Evolutionary conservation across 2,888 invertebrate genomes (phyloP).

Genomic region (Hydrotaea cyrtoneurina): DNA sequence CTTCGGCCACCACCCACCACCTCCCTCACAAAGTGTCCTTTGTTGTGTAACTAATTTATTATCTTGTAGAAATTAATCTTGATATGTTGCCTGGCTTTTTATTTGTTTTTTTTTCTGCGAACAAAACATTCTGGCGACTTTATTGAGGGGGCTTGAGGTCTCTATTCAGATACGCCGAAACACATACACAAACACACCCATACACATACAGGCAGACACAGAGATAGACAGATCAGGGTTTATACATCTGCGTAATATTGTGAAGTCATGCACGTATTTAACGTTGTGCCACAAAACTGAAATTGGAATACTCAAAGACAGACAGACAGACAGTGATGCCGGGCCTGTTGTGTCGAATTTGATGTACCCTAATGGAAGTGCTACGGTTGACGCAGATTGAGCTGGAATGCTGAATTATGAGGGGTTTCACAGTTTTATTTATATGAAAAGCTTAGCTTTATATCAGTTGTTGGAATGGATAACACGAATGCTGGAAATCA

Average conservation of each 20-base stretch:
- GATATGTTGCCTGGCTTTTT: slow-evolving; percentile 63
- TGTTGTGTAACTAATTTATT: slow-evolving; percentile 67
- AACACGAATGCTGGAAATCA: no score
- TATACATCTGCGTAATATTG: slow-evolving; percentile 51
- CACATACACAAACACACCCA: slow-evolving; percentile 10
- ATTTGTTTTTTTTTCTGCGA: slow-evolving; percentile 21
- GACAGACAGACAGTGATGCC: neutral
- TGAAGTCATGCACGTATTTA: slow-evolving; percentile 16
- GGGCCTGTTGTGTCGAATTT: slow-evolving; percentile 2
- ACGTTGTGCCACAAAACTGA: slow-evolving; percentile 16
- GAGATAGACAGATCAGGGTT: neutral
- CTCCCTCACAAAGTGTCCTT: slow-evolving; percentile 60
- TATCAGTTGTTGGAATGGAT: no score
- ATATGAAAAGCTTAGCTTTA: no score
- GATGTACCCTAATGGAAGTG: neutral
- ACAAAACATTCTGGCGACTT: slow-evolving; percentile 60
- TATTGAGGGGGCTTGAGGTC: slow-evolving; percentile 59
- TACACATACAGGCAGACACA: neutral
- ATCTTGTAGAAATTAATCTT: slow-evolving; percentile 69
- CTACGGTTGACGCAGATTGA: no score
- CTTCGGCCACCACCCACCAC: slow-evolving; percentile 35
- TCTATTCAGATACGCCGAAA: slow-evolving; percentile 34
- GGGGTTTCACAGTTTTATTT: no score
- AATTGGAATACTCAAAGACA: neutral
- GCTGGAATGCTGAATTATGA: no score